Conservation (phyloP, 2,888 invertebrate species). For the Ormia ochracea region DNA sequence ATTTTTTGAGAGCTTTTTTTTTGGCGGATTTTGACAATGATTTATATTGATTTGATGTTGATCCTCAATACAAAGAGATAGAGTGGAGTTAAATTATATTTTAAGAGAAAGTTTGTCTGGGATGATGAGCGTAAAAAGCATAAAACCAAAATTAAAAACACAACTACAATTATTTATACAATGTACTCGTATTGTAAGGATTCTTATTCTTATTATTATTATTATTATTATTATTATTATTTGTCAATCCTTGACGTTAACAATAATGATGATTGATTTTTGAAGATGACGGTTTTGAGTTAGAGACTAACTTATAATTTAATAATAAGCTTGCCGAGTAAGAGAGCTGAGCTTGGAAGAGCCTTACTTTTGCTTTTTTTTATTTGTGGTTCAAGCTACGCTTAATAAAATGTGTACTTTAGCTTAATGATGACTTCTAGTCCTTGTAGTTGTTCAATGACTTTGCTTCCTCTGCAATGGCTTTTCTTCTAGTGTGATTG, state of each 20-base stretch:
- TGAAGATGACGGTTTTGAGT: conserved; percentile 27
- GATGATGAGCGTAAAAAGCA: conserved; percentile 62
- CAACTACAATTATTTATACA: conserved; percentile 42
- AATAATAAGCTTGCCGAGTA: background rate
- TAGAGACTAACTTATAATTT: background rate
- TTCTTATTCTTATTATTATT: too few species aligned
- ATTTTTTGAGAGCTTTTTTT: conserved; percentile 52
- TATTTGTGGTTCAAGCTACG: conserved; percentile 7
- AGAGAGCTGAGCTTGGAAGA: conserved; percentile 8
- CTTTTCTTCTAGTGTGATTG: background rate
- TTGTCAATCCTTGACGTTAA: conserved; percentile 19
- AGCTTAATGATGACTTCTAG: background rate
- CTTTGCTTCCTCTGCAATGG: background rate
- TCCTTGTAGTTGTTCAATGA: background rate
- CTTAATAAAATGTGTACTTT: background rate
- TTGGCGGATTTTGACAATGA: conserved; percentile 51
- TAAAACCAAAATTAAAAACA: conserved; percentile 57
- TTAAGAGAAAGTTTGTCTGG: conserved; percentile 48
- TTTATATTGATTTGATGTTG: conserved; percentile 51
- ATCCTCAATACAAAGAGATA: conserved; percentile 54
- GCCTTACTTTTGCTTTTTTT: conserved; percentile 23
- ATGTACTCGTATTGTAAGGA: too few species aligned
- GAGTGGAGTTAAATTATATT: conserved; percentile 51
- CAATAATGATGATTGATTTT: conserved; percentile 26
- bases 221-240: background rate